A percentile compares a stretch with the other conserved stretches of the same genome.
phyloP scores from a whole-genome alignment of 2,113 vertebrate species.

The Phasianus colchicus region DNA sequence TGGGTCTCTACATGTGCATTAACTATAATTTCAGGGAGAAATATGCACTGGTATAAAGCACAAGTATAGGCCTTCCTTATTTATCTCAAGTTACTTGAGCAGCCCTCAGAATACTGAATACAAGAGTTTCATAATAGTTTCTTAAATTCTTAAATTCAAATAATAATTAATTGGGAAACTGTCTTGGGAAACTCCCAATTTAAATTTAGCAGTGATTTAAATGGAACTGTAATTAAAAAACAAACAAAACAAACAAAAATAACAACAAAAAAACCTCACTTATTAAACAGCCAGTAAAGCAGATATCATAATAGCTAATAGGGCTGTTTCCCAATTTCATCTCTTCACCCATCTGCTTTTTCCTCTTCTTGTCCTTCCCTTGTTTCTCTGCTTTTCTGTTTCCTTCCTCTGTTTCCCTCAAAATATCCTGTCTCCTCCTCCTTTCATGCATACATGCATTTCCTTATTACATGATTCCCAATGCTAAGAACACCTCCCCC shows the following conservation, averaged over 20 bases:
- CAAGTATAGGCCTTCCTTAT: neutral
- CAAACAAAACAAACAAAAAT: neutral
- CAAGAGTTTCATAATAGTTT: neutral
- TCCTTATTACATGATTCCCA: neutral
- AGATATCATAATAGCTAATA: neutral
- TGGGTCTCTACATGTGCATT: neutral
- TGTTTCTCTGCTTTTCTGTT: conserved; percentile 14
- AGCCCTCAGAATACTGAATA: neutral
- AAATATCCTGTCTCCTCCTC: conserved; percentile 49
- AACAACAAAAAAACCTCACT: neutral
- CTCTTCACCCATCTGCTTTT: neutral
- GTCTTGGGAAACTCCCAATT: neutral
- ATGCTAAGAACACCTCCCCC: neutral
- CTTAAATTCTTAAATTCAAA: neutral
- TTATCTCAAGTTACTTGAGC: neutral
- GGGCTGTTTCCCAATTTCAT: neutral
- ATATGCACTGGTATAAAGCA: neutral
- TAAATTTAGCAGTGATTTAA: neutral
- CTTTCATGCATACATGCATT: neutral
- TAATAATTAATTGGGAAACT: neutral
- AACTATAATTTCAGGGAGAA: neutral
- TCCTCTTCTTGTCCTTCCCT: neutral
- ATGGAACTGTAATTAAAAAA: neutral
- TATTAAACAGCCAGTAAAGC: rapidly evolving
- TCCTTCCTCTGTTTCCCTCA: conserved; percentile 34